A percentile compares a stretch with the other conserved stretches of the same genome.
These are phyloP conservation scores for Nomada flava DNA, from an alignment of 2,888 invertebrate genomes.

Conservation along the genomic window DNA sequence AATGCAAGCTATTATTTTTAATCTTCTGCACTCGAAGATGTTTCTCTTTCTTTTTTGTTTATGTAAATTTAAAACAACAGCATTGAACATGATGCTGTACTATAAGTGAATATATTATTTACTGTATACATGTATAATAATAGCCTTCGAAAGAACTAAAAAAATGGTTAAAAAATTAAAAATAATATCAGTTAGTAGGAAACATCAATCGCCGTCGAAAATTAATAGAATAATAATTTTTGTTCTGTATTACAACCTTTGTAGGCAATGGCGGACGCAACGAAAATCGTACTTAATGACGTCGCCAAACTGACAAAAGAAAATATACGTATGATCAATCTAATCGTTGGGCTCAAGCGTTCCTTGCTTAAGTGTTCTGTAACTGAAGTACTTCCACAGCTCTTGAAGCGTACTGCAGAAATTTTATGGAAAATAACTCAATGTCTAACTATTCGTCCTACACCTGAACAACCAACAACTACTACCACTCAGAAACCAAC, in stretches of 20 bases:
- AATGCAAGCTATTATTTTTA: no score
- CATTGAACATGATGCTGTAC: no score
- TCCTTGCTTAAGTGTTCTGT: accelerated
- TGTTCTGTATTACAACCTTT: neutral
- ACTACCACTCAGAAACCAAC: no score
- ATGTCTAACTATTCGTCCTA: no score
- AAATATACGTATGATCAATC: neutral
- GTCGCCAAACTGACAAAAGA: accelerated
- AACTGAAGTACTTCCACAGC: neutral
- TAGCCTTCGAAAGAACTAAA: neutral
- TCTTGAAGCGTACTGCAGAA: neutral
- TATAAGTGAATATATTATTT: no score
- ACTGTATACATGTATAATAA: no score
- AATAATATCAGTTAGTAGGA: no score
- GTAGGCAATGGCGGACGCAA: neutral
- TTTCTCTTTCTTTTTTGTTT: no score
- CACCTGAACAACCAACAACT: no score
- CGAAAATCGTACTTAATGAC: neutral
- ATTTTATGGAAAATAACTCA: neutral
- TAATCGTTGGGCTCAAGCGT: neutral
- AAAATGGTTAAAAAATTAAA: neutral
- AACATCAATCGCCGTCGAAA: neutral
- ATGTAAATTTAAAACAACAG: no score
- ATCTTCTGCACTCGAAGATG: no score
- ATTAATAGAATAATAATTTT: neutral